phyloP scores from a whole-genome alignment of 37 sponge, comb jelly and placozoan genomes.

The Ianthella basta region DNA sequence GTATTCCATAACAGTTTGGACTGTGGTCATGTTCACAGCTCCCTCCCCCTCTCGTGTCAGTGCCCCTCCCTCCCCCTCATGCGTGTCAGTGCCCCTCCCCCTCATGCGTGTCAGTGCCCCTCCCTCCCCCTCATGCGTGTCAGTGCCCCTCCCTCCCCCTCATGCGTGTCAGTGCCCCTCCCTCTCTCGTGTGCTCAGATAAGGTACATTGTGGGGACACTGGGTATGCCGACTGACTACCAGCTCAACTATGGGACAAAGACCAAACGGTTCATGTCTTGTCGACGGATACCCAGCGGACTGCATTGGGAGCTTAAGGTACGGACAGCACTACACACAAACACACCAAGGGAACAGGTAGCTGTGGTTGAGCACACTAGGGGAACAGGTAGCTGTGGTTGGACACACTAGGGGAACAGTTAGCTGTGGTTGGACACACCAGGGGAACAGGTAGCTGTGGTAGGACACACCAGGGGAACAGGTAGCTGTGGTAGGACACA shows the following conservation, averaged over 20 bases:
- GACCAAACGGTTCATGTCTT: neutral
- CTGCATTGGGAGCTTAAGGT: neutral
- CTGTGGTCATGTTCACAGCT: too few species aligned
- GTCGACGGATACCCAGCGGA: neutral
- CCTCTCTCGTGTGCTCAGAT: neutral
- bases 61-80: neutral
- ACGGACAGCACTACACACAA: too few species aligned
- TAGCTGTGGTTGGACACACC: too few species aligned
- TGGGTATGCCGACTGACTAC: constrained; percentile 15
- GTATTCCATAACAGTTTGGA: too few species aligned
- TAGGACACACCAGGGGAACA: too few species aligned
- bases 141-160: constrained; percentile 54
- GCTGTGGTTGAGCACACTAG: too few species aligned
- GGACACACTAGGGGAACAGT: too few species aligned
- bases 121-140: constrained; percentile 65
- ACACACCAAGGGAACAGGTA: too few species aligned
- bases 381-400: too few species aligned
- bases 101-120: constrained; percentile 46
- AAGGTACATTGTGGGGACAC: constrained; percentile 7
- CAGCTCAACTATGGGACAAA: neutral
- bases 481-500: too few species aligned
- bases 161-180: constrained; percentile 58
- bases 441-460: too few species aligned
- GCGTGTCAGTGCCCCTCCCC: constrained; percentile 49
- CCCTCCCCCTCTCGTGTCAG: too few species aligned